Conservation (phyloP, 2,797 vertebrate species). For the Bovichtus diacanthus region DNA sequence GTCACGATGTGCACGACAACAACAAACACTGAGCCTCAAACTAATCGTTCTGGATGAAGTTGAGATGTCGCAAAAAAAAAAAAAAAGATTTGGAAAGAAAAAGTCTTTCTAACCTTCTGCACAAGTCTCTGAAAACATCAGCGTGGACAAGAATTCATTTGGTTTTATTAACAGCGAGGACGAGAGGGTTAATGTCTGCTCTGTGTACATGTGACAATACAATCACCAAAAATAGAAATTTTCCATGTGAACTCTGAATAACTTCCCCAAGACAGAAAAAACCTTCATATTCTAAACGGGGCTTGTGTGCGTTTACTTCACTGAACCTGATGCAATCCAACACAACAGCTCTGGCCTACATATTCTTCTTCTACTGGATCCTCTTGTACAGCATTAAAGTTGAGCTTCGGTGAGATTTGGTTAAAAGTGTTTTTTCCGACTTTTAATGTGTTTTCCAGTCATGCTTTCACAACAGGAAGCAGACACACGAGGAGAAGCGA, state of each 20-base stretch:
- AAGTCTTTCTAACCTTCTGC: background rate
- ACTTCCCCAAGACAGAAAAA: slow-evolving; percentile 16
- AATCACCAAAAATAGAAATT: background rate
- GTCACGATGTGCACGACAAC: no score
- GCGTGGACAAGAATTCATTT: background rate
- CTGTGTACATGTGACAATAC: background rate
- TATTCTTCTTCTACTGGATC: background rate
- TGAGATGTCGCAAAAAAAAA: background rate
- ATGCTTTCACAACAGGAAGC: slow-evolving; percentile 1
- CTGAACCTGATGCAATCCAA: slow-evolving; percentile 41
- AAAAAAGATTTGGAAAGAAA: no score
- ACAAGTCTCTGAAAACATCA: background rate
- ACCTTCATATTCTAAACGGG: background rate
- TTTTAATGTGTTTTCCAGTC: slow-evolving; percentile 22
- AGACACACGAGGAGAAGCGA: background rate
- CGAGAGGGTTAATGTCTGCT: background rate
- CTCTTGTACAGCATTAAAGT: background rate
- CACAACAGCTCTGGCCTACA: slow-evolving; percentile 47
- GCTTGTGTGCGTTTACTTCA: slow-evolving; percentile 1
- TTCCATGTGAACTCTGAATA: slow-evolving; percentile 4
- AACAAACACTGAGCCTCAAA: no score
- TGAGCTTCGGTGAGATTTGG: slow-evolving; percentile 2
- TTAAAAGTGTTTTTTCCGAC: slow-evolving; percentile 22
- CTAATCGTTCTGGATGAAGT: no score
- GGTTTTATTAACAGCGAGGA: background rate